These are phyloP conservation scores for Opisthocomus hoazin DNA, from an alignment of 2,113 vertebrate species.

Conservation along the genomic window DNA sequence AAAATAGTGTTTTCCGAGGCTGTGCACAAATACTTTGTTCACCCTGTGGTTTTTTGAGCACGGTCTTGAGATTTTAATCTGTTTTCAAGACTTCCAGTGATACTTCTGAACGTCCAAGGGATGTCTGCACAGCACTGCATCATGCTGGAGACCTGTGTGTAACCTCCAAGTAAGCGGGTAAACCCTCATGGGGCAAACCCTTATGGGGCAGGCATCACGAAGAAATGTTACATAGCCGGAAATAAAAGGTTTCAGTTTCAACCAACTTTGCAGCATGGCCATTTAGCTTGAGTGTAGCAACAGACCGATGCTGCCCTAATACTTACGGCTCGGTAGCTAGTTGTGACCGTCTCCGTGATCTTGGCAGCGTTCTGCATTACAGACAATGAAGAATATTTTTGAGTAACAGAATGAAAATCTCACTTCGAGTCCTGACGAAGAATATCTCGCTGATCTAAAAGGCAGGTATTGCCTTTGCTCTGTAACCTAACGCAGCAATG, in stretches of 20 bases:
- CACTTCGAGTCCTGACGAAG: neutral
- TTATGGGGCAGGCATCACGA: neutral
- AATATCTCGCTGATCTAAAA: neutral
- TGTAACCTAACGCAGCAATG: neutral
- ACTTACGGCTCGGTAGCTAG: neutral
- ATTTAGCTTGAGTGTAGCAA: neutral
- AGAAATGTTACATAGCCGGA: neutral
- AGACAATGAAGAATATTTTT: neutral
- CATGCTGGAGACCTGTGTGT: neutral
- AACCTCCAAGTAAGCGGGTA: neutral
- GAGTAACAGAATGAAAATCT: neutral
- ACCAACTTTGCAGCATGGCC: neutral
- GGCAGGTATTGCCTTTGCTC: rapidly evolving
- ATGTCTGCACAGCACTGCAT: neutral
- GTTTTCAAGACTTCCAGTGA: neutral
- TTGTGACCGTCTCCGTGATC: rapidly evolving
- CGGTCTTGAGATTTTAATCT: neutral
- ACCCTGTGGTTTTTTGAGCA: neutral
- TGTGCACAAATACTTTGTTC: neutral
- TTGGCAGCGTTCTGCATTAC: neutral
- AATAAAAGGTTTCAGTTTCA: neutral
- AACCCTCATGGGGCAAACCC: no score
- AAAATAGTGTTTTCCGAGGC: neutral
- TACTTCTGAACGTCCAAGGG: neutral
- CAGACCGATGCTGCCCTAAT: neutral